These are phyloP conservation scores for Rhorus exstirpatorius DNA, from an alignment of 2,888 invertebrate genomes.

Conservation along the genomic window DNA sequence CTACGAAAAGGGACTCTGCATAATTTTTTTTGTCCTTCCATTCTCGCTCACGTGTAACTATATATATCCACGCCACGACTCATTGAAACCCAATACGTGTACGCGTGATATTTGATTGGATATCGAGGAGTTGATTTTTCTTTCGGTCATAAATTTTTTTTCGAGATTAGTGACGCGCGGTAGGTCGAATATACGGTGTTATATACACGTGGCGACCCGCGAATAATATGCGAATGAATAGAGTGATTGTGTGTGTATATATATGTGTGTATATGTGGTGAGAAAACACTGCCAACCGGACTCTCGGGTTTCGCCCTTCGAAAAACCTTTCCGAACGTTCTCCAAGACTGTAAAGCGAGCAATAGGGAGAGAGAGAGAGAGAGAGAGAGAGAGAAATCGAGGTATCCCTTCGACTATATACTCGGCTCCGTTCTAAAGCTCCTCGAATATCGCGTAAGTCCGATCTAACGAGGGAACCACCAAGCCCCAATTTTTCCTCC, in stretches of 20 bases:
- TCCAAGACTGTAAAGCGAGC: constrained; percentile 6
- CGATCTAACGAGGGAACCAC: constrained; percentile 76
- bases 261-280: not conserved
- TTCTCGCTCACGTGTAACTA: constrained; percentile 12
- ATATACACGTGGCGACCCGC: constrained; percentile 72
- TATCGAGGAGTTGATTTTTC: constrained; percentile 80
- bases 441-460: constrained; percentile 80
- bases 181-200: constrained; percentile 80
- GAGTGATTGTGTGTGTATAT: constrained; percentile 53
- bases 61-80: constrained; percentile 49
- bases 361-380: constrained; percentile 9
- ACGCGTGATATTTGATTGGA: constrained; percentile 67
- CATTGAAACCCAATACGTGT: constrained; percentile 69
- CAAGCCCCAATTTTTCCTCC: constrained; percentile 8
- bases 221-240: constrained; percentile 76
- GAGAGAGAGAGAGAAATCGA: no score
- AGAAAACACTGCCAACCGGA: constrained; percentile 71
- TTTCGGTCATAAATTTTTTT: constrained; percentile 77
- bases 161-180: constrained; percentile 83
- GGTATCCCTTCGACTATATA: no score
- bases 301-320: constrained; percentile 81
- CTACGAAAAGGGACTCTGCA: not conserved
- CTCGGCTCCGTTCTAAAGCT: constrained; percentile 66
- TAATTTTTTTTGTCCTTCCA: not conserved
- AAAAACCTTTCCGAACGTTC: constrained; percentile 45